Evolutionary conservation across 2,113 vertebrate genomes (phyloP).

Genomic region (Coptodon bakossiorum): DNA sequence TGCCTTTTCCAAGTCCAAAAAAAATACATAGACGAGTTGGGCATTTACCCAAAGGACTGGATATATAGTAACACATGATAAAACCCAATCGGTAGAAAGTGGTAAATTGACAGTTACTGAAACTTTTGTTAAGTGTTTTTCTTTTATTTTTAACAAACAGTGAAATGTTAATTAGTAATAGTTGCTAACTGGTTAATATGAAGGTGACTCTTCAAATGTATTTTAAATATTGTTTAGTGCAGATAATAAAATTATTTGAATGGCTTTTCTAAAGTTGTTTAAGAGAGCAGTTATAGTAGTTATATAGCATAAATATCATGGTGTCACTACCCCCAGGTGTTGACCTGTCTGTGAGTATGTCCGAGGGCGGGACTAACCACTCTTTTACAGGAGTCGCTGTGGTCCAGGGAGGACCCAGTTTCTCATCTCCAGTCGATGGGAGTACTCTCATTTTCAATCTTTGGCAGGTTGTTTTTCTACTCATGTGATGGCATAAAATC

Average conservation of each 20-base stretch:
- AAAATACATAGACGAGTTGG: neutral
- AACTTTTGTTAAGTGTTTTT: accelerated
- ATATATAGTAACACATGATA: neutral
- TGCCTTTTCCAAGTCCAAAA: neutral
- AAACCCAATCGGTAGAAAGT: accelerated
- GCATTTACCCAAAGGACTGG: neutral
- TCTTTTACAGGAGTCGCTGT: neutral
- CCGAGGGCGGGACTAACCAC: neutral
- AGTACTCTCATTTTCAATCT: accelerated
- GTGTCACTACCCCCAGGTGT: neutral
- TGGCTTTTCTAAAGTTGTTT: neutral
- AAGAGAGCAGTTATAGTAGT: neutral
- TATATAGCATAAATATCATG: neutral
- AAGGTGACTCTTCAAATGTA: neutral
- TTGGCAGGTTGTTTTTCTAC: neutral
- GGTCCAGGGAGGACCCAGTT: accelerated
- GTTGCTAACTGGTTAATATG: neutral
- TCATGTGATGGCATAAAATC: neutral
- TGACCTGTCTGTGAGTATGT: neutral
- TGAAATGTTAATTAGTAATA: neutral
- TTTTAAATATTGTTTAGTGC: neutral
- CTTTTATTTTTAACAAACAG: neutral
- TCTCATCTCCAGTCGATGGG: neutral
- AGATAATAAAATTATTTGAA: neutral
- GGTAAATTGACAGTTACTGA: neutral